Evolutionary conservation across 2,797 vertebrate species (phyloP).

Genomic region (Falco concolor): DNA sequence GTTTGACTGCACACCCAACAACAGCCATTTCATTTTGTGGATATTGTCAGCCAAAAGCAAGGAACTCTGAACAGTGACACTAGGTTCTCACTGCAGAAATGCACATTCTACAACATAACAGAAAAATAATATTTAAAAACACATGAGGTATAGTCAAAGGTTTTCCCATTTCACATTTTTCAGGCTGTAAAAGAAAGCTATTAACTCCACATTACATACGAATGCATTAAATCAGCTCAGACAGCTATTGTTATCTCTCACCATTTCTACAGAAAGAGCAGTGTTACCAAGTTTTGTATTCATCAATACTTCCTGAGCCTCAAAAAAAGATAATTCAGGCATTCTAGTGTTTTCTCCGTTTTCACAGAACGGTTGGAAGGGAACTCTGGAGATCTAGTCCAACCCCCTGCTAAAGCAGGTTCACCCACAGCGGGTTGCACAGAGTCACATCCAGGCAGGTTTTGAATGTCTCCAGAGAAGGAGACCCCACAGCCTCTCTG

Average conservation of each 20-base stretch:
- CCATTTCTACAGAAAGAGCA: not conserved
- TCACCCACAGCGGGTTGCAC: too few species aligned
- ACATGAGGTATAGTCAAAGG: not conserved
- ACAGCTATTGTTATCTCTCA: not conserved
- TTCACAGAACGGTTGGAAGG: too few species aligned
- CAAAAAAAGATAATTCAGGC: not conserved
- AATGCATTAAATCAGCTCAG: not conserved
- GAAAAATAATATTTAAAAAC: not conserved
- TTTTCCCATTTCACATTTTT: not conserved
- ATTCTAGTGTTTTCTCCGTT: not conserved
- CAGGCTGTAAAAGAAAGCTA: not conserved
- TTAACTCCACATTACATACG: not conserved
- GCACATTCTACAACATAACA: not conserved
- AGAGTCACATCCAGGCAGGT: too few species aligned
- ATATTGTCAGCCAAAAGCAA: not conserved
- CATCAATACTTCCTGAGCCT: not conserved
- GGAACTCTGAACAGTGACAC: not conserved
- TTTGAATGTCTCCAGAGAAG: too few species aligned
- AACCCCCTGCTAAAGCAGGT: too few species aligned
- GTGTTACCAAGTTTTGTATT: not conserved
- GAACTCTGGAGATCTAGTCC: too few species aligned
- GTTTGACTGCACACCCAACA: not conserved
- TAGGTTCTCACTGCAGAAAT: not conserved
- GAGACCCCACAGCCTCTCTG: too few species aligned
- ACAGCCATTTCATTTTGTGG: not conserved